Evolutionary conservation across 2,888 invertebrate genomes (phyloP), one percentile per base, ranked within the genome.

Genomic region (Dorcus parallelipipedus): DNA sequence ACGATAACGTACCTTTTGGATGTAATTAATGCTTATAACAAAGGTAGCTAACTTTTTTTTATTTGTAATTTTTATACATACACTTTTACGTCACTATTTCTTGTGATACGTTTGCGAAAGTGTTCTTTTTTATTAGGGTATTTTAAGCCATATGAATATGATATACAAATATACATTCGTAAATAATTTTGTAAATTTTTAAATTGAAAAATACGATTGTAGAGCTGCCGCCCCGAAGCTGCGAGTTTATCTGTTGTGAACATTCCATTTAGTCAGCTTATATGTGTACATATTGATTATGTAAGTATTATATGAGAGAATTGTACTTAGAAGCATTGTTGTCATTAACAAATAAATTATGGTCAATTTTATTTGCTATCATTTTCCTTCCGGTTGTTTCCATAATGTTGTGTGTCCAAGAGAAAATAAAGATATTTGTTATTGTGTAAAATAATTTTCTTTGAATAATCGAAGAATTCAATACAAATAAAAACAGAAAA

Each of bases 201-300:
- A 45, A 45, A 17, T 45, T 45, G 2, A 45, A 45, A 45, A 45
- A 45, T 33, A 33, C 26, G 26, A 33, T 33, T 33, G 3, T 33
- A 33, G 26, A 7, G 26, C 26, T 33, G 7, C 26, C 26, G 26
- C 26, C 26, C 5, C 26, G 7, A 33, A 33, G 26, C 26, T 33
- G 26, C 26, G 9, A 43, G 9, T 26, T 33, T 47, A 33, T 38
- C 26, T 42, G n/a, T 42, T 43, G 38, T 55, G 9, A 54, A 56
- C 59, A 59, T 59, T 59, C 59, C 59, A 52, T 59, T 52, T 56
- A 52, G 59, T 59, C 52, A 56, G 59, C 59, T 56, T 59, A 23
- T 59, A 56, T 52, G 56, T 59, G 59, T 59, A 59, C 38, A 59
- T 59, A 52, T 51, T 51, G 38, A 45, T 50, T 33, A 39, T 40